These are phyloP conservation scores for Gallinago nigripennis DNA, from an alignment of 2,797 vertebrate genomes.

Conservation along the genomic window DNA sequence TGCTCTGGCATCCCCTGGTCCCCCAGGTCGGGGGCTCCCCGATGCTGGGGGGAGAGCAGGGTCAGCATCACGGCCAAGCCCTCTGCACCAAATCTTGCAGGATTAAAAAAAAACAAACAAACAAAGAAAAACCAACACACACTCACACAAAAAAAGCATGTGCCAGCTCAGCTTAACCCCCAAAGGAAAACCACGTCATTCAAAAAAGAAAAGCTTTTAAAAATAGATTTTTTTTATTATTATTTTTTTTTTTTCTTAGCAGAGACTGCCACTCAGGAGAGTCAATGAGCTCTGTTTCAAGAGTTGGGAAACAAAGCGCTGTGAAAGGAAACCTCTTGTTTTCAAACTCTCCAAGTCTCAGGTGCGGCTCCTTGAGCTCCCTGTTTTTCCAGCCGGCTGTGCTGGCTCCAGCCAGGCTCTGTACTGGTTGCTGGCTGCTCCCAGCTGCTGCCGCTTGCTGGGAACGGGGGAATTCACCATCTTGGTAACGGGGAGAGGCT, in stretches of 20 bases:
- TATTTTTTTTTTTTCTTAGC: background rate
- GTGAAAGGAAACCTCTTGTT: background rate
- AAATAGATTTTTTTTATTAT: background rate
- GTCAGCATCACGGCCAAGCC: accelerated
- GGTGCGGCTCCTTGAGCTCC: background rate
- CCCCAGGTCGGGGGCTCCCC: background rate
- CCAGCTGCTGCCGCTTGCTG: background rate
- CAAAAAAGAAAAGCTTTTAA: conserved; percentile 23
- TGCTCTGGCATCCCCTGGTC: background rate
- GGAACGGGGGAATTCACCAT: background rate
- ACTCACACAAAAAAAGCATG: background rate
- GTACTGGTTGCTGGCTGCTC: background rate
- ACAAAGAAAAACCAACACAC: background rate
- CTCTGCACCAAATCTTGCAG: background rate
- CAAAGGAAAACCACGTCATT: conserved; percentile 24
- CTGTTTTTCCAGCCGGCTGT: background rate
- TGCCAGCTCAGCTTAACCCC: conserved; percentile 15
- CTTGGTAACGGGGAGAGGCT: background rate
- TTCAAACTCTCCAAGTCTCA: background rate
- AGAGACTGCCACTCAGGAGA: background rate
- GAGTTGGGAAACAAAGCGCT: background rate
- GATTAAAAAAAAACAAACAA: background rate
- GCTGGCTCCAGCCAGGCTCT: background rate
- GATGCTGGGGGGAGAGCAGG: background rate
- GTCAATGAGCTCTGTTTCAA: conserved; percentile 27